Percentiles rank a stretch among this genome's conserved stretches.
Evolutionary conservation across 2,888 invertebrate species (phyloP).

Genomic region (Bellardia pandia): DNA sequence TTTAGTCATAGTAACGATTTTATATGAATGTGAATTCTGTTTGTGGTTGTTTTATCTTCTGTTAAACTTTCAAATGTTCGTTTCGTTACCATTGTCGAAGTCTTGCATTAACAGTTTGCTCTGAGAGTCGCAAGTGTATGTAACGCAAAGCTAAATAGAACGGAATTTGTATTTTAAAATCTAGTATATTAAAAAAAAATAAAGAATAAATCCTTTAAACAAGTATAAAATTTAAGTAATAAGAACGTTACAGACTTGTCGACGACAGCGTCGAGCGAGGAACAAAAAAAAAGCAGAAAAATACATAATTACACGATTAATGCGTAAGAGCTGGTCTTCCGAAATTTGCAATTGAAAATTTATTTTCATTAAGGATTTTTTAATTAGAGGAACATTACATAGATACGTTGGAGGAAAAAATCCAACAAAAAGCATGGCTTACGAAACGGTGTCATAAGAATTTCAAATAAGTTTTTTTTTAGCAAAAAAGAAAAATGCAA

Average conservation of each 20-base stretch:
- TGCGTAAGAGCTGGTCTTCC: conserved; percentile 71
- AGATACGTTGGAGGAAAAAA: neutral
- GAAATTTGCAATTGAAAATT: conserved; percentile 50
- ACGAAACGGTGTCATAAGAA: conserved; percentile 56
- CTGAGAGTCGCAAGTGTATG: conserved; percentile 63
- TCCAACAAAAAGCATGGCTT: conserved; percentile 50
- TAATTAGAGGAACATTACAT: conserved; percentile 23
- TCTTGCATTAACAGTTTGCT: conserved; percentile 55
- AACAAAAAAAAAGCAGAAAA: conserved; percentile 25
- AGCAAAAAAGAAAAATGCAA: neutral
- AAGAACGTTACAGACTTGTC: conserved; percentile 67
- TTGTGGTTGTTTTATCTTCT: conserved; percentile 43
- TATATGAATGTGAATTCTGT: neutral
- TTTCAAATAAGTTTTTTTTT: conserved; percentile 27
- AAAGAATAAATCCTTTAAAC: conserved; percentile 53
- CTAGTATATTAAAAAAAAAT: neutral
- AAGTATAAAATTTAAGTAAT: conserved; percentile 57
- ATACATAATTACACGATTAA: conserved; percentile 43
- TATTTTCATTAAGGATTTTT: conserved; percentile 39
- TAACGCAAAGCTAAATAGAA: conserved; percentile 38
- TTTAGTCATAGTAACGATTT: conserved; percentile 44
- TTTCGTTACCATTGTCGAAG: conserved; percentile 33
- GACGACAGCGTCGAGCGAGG: conserved; percentile 61
- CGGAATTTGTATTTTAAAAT: conserved; percentile 40
- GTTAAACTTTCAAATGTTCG: conserved; percentile 44